Conservation (phyloP, 2,888 invertebrate species). For the Acanthoscelides obtectus region DNA sequence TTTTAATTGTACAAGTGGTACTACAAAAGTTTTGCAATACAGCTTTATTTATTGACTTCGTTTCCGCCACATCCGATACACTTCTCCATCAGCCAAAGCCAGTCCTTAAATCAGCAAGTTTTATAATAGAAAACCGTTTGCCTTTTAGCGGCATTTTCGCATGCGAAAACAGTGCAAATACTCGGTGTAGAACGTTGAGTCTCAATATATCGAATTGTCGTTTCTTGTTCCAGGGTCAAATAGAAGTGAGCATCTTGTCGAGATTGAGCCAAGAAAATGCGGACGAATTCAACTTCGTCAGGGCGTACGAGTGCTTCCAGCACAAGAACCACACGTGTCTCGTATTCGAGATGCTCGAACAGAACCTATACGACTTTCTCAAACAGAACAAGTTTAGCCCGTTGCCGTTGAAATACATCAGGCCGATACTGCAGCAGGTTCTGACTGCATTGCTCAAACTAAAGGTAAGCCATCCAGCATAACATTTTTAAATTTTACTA, state of each 20-base stretch:
- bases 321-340: conserved; percentile 99
- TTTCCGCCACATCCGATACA: no score
- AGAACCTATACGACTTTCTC: conserved; percentile 99
- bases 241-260: conserved; percentile 95
- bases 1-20: no score
- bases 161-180: no score
- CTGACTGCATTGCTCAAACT: conserved; percentile 80
- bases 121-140: no score
- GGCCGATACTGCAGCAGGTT: conserved; percentile 98
- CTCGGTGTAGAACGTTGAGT: no score
- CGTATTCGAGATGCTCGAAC: conserved; percentile 99
- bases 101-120: no score
- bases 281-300: conserved; percentile 99
- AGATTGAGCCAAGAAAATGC: conserved; percentile 95
- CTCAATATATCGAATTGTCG: no score
- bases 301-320: conserved; percentile 99
- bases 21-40: no score
- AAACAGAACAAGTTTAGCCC: conserved; percentile 99
- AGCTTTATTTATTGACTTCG: no score
- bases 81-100: no score
- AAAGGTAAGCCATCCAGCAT: conserved; percentile 56
- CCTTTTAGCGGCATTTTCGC: no score
- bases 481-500: background rate
- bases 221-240: conserved; percentile 84
- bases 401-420: conserved; percentile 94